Conservation (phyloP, 2,113 vertebrate species). For the Platichthys flesus region DNA sequence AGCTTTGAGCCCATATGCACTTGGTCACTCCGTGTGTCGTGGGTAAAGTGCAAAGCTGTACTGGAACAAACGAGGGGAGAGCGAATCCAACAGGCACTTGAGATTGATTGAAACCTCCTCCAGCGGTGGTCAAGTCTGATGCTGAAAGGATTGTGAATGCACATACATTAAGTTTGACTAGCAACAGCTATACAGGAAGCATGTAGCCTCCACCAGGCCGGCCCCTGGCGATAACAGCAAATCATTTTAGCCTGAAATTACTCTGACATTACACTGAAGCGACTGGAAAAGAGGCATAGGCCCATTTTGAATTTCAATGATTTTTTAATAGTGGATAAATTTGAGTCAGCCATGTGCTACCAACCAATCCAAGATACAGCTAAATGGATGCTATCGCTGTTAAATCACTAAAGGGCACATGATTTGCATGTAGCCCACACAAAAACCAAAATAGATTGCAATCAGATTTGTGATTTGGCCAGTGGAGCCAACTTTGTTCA, state of each 20-base stretch:
- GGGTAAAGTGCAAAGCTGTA: not conserved
- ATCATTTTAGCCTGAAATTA: constrained; percentile 54
- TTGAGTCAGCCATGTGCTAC: not conserved
- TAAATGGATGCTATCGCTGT: not conserved
- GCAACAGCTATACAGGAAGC: not conserved
- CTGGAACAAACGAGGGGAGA: no score
- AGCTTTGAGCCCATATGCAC: not conserved
- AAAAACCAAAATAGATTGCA: not conserved
- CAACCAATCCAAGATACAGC: not conserved
- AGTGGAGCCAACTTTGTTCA: not conserved
- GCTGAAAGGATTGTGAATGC: constrained; percentile 6
- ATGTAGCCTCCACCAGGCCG: constrained; percentile 30
- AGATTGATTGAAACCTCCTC: constrained; percentile 23
- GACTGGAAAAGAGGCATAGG: constrained; percentile 28
- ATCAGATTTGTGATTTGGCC: not conserved
- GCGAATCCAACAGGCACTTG: not conserved
- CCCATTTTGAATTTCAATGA: not conserved
- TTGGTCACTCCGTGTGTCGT: not conserved
- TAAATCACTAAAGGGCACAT: not conserved
- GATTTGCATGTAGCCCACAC: not conserved
- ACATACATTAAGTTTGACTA: not conserved
- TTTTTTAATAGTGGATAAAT: not conserved
- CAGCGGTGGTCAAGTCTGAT: not conserved
- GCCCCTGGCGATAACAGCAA: constrained; percentile 24
- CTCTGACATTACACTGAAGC: constrained; percentile 34